Evolutionary conservation across 2,113 vertebrate species (phyloP), one percentile per base, ranked within the genome.

Genomic region (Numida meleagris): DNA sequence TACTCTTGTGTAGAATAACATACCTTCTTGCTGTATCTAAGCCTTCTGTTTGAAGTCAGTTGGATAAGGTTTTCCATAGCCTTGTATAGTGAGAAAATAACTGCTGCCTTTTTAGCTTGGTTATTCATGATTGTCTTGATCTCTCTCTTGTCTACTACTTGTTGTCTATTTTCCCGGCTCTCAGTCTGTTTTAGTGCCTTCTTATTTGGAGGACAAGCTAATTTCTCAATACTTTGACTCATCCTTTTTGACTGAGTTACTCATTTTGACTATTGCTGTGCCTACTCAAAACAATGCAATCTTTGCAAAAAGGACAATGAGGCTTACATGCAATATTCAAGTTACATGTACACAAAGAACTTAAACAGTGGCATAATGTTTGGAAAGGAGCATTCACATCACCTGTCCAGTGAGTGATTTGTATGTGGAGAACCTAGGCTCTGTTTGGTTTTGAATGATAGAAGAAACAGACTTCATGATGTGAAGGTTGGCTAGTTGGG

Each of bases 351-450:
- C 29, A 55, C 19, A 11, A 42, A 20, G 42, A 38, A 12, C 17
- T 81, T 34, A 25, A 40, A 10, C 10, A 38, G 57, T 46, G 42
- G 9, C 43, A 25, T 12, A 24, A 43, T 40, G 23, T 59, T 89
- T 89, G 77, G 46, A 82, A 90, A 93, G 90, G 91, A 90, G 71
- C 89, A 91, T 95, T 90, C 67, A 65, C 75, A 86, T 93, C 81
- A 93, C 86, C 91, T 93, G 31, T 58, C 31, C 71, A 65, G 24
- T 75, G 65, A 76, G 53, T 38, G 36, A 43, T 75, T 45, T 62
- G 38, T 53, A 12, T 4, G 4, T 72, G 74, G 51, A 66, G 33
- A 70, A 77, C 36, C 25, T 38, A 20, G 36, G 4, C 10, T 79
- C 12, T 12, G 13, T 50, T 88, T 79, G 34, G 6, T 42, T 89